Evolutionary conservation across 2,888 invertebrate species (phyloP), one percentile per base, ranked within the genome.

Genomic region (Molanna angustata): DNA sequence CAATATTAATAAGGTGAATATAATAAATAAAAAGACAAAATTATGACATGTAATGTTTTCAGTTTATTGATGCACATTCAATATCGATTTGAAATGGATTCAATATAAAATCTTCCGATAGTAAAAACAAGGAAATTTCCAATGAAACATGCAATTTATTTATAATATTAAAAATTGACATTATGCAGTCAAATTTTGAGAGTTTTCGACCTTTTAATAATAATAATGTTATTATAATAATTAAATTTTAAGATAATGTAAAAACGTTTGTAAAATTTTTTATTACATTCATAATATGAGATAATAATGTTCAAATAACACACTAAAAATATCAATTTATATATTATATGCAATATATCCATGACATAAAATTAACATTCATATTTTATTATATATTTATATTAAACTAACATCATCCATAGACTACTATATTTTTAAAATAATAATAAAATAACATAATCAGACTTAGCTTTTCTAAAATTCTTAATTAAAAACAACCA

Each of bases 131-230:
- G 41, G 33, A 43, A 54, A 33, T 21, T 46, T 45, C 35, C 40
- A 48, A 51, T 51, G 41, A 57, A 49, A 57, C 53, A 57, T 49
- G 51, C 54, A 57, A 48, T 46, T 47, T 52, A 56, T 49, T 52
- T 39, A 46, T 47, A 56, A 56, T 49, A 17, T 47, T 54, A 48
- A 54, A 57, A 57, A 57, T 57, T 57, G 57, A 57, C 57, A 54
- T 47, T 54, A 54, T 57, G 50, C 57, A 57, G 57, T 54, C 57
- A 57, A 57, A 49, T 31, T 37, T 33, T 40, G 37, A 44, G n/a
- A n/a, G n/a, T n/a, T 47, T 47, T 52, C 51, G 46, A 52, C 52
- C 41, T 45, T 52, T 32, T 40, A 40, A 40, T 40, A 52, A 41
- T 44, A 39, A n/a, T 44, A 27, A 13, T 18, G 27, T 51, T 31